phyloP scores from a whole-genome alignment of 1,140 invertebrate species.

The Steinernema khuongi region DNA sequence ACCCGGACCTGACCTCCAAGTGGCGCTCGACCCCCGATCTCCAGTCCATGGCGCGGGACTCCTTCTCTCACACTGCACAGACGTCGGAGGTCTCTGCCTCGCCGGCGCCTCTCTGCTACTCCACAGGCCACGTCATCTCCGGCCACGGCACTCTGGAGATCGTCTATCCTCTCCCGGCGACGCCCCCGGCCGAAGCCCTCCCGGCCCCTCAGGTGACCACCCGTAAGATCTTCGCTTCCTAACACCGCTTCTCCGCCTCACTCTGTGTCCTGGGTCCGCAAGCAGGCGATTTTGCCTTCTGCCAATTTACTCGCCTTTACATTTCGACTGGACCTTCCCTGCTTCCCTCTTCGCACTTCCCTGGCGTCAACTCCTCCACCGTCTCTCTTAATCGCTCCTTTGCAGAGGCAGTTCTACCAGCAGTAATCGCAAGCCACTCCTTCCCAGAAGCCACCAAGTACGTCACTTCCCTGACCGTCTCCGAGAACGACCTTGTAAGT shows the following conservation, averaged over 20 bases:
- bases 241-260: not conserved
- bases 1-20: slow-evolving; percentile 29
- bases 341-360: not conserved
- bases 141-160: slow-evolving; percentile 7
- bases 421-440: not conserved
- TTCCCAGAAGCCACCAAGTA: not conserved
- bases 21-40: slow-evolving; percentile 39
- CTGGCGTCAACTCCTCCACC: not conserved
- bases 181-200: not conserved
- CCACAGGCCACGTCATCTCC: slow-evolving; percentile 21
- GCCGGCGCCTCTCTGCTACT: not conserved
- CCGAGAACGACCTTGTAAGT: not conserved
- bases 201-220: not conserved
- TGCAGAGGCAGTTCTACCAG: not conserved
- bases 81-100: not conserved
- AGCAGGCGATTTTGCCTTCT: too few species aligned
- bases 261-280: too few species aligned
- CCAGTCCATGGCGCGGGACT: slow-evolving; percentile 25
- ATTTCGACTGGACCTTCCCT: too few species aligned
- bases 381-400: not conserved
- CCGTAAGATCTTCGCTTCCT: slow-evolving; percentile 9
- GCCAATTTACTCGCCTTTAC: too few species aligned
- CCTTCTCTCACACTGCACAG: slow-evolving; percentile 13
- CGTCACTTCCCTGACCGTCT: not conserved
- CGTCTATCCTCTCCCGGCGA: slow-evolving; percentile 13